Percentiles rank a stretch among this genome's conserved stretches.
Evolutionary conservation across 2,888 invertebrate species (phyloP).

Genomic region (Homarus gammarus): DNA sequence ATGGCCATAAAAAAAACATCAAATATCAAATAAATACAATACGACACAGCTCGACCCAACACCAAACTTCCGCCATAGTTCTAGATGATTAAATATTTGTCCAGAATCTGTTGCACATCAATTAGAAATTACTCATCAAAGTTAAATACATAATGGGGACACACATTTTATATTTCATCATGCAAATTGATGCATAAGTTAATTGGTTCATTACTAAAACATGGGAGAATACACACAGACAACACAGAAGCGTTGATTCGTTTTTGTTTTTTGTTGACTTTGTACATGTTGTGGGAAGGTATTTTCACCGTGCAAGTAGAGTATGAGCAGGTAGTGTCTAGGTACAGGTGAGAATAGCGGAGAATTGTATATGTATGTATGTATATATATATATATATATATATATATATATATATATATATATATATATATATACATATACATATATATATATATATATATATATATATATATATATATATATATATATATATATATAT

Average conservation of each 20-base stretch:
- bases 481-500: too few species aligned
- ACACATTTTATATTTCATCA: neutral
- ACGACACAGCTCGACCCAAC: too few species aligned
- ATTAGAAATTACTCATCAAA: neutral
- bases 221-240: neutral
- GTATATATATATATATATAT: constrained; percentile 1
- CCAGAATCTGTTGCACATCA: neutral
- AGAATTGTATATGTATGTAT: neutral
- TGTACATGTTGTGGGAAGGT: neutral
- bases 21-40: too few species aligned
- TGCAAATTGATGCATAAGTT: neutral
- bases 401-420: constrained; percentile 1
- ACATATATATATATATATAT: too few species aligned
- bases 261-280: neutral
- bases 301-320: too few species aligned
- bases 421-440: neutral
- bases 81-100: neutral
- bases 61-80: neutral
- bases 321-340: too few species aligned
- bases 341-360: too few species aligned
- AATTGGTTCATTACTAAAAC: constrained; percentile 14
- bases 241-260: neutral
- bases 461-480: too few species aligned
- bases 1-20: too few species aligned
- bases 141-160: neutral